Base-by-base conservation (phyloP, 2,888 invertebrate genomes). In the Podabrus alpinus region DNA sequence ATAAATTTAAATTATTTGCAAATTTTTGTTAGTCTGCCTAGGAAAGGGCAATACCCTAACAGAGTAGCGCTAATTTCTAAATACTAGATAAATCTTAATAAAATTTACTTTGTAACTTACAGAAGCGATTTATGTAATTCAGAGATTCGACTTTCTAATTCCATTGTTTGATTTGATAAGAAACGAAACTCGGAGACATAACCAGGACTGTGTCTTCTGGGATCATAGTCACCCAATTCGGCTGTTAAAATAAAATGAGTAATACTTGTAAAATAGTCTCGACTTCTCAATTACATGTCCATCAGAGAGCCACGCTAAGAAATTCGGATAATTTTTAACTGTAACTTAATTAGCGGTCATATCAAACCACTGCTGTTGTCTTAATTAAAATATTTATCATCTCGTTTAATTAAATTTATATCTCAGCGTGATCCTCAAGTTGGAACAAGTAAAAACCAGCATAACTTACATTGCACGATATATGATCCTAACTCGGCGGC, bases 141-240 rank as follows among this genome's bases (percentile, higher is more conserved):
- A 59, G 94, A 93, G 80, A 98, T 96, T 82, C 94, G 91, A 72
- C 92, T 90, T 88, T 98, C 98, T 83, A 98, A 89, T 86, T 97
- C 97, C 59, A 94, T 92, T 71, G 96, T 96, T 89, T 98, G 98
- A 88, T 96, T 97, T 67, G 97, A 93, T 82, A 97, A 90, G 86
- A 98, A 93, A 78, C 97, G 92, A 88, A 98, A 98, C 90, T 98
- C 98, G 11, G 97, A 95, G 79, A 97, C 95, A 88, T 98, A 98
- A 72, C 97, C 97, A 19, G 92, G 91, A 29, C 93, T 93, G 87
- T 98, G 97, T 73, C 96, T 90, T 81, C 96, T 90, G 25, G 94
- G 92, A 87, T 98, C 97, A 88, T 94, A 97, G 90, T 98, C 98
- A 1, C 98, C 98, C 77, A 98, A 89, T 89, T 98, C 98, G 84